Evolutionary conservation across 2,888 invertebrate genomes (phyloP).

Genomic region (Archips xylosteana): DNA sequence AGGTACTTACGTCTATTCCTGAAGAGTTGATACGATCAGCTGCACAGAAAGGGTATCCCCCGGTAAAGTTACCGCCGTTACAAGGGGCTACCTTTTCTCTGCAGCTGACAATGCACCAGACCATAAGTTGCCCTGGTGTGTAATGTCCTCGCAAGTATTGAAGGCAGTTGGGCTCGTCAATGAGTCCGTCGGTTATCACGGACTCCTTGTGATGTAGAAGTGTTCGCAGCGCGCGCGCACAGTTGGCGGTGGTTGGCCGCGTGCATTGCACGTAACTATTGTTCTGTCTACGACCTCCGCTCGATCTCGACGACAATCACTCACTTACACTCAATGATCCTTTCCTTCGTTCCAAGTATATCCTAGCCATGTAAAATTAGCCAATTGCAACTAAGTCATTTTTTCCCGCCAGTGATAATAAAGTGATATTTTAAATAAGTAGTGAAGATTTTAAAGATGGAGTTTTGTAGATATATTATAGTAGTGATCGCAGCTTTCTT

Average conservation of each 20-base stretch:
- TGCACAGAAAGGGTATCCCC: too few relatives aligned
- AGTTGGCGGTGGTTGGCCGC: constrained; percentile 59
- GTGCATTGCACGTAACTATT: constrained; percentile 54
- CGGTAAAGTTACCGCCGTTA: too few relatives aligned
- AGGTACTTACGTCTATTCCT: too few relatives aligned
- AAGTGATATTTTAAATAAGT: constrained; percentile 50
- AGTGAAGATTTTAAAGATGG: constrained; percentile 39
- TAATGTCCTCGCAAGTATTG: neutral
- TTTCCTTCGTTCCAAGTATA: constrained; percentile 46
- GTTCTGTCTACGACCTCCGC: constrained; percentile 48
- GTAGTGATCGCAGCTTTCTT: constrained; percentile 52
- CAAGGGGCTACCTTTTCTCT: too few relatives aligned
- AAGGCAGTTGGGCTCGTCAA: neutral
- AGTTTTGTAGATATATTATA: constrained; percentile 49
- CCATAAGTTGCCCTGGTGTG: neutral
- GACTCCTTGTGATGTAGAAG: constrained; percentile 25
- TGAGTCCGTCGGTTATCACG: constrained; percentile 1
- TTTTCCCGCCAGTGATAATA: constrained; percentile 46
- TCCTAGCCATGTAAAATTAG: constrained; percentile 54
- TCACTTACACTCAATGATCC: constrained; percentile 51
- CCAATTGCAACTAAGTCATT: constrained; percentile 43
- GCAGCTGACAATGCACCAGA: too few relatives aligned
- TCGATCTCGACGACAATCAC: constrained; percentile 45
- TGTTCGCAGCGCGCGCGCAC: constrained; percentile 44
- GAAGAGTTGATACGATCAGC: too few relatives aligned